phyloP scores from a whole-genome alignment of 2,888 invertebrate genomes.

The Lottia scabra region DNA sequence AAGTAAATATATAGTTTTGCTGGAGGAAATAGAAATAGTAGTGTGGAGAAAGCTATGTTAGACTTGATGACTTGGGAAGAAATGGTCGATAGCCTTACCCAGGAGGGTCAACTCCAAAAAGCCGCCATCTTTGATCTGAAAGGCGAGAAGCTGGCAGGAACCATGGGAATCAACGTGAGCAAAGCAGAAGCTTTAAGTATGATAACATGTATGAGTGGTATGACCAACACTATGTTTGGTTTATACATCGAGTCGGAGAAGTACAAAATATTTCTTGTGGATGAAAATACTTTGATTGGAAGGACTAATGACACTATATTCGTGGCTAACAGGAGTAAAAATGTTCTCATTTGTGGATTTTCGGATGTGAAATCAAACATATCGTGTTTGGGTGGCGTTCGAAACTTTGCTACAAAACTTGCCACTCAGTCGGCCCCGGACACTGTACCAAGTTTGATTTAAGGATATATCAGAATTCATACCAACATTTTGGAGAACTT shows the following conservation, averaged over 20 bases:
- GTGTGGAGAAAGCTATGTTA: constrained; percentile 28
- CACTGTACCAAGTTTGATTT: constrained; percentile 26
- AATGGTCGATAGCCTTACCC: constrained; percentile 33
- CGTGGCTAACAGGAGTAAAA: constrained; percentile 26
- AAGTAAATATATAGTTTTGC: background rate
- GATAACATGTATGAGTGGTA: constrained; percentile 18
- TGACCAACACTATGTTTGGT: constrained; percentile 22
- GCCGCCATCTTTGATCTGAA: constrained; percentile 35
- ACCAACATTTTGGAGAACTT: too few relatives aligned
- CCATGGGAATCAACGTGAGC: constrained; percentile 22
- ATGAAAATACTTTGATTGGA: constrained; percentile 31
- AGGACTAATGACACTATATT: constrained; percentile 22
- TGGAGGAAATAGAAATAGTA: background rate
- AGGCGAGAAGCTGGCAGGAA: constrained; percentile 31
- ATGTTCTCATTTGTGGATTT: constrained; percentile 32
- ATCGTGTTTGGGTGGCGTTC: constrained; percentile 32
- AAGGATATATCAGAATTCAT: background rate
- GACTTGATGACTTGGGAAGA: constrained; percentile 41
- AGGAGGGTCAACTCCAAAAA: constrained; percentile 33
- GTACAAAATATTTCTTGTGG: constrained; percentile 31
- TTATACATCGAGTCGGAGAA: constrained; percentile 27
- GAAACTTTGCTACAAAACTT: constrained; percentile 29
- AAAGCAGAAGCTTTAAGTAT: constrained; percentile 21
- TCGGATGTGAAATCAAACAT: constrained; percentile 11
- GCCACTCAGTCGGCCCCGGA: constrained; percentile 24